A percentile compares a stretch with the other conserved stretches of the same genome.
Conservation (phyloP, 1,140 invertebrate genomes). For the Trypoxylus dichotomus region DNA sequence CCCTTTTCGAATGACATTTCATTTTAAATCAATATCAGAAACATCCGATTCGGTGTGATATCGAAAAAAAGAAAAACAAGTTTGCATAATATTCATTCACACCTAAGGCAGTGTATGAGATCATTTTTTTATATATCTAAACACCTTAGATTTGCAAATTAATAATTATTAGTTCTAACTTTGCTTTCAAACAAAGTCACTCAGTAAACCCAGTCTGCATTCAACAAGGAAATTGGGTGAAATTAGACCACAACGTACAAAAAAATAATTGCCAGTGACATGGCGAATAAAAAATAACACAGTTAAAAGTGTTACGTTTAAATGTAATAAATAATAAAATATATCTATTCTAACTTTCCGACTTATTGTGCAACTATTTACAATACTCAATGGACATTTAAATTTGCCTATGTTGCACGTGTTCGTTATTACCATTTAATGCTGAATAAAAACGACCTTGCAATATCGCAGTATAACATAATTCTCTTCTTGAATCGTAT, state of each 20-base stretch:
- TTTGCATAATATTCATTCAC: background rate
- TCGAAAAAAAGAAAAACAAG: background rate
- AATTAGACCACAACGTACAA: background rate
- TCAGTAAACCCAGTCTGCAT: too few species aligned
- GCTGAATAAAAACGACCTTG: background rate
- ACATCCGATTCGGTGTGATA: background rate
- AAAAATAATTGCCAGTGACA: background rate
- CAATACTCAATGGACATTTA: background rate
- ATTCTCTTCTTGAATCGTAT: background rate
- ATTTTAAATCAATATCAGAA: background rate
- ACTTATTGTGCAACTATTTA: too few species aligned
- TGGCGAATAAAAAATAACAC: background rate
- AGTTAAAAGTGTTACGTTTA: background rate
- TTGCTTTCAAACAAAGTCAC: too few species aligned
- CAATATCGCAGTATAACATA: background rate
- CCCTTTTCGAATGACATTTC: background rate
- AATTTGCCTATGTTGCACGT: background rate
- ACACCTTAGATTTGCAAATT: background rate
- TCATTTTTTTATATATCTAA: background rate
- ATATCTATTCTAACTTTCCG: too few species aligned
- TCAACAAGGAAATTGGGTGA: too few species aligned
- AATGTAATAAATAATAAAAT: too few species aligned
- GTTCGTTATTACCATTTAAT: background rate
- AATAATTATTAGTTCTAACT: background rate
- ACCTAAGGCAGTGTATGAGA: background rate